phyloP scores from a whole-genome alignment of 2,113 vertebrate species.

The Phycodurus eques region DNA sequence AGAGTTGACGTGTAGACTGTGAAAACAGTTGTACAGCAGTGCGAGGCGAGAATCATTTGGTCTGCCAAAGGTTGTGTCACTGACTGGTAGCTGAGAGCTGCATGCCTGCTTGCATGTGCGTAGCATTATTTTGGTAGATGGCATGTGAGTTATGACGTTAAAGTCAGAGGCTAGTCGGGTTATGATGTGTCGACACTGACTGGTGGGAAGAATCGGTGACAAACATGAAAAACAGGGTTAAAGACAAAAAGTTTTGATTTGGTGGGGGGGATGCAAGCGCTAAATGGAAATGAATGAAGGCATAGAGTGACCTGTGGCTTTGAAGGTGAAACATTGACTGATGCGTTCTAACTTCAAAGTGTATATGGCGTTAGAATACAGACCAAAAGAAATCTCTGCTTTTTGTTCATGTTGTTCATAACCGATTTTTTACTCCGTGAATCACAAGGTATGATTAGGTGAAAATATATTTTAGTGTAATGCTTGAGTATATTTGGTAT shows the following conservation, averaged over 20 bases:
- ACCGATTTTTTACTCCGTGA: no score
- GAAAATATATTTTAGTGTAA: no score
- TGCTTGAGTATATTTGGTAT: no score
- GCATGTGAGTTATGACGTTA: slow-evolving; percentile 3
- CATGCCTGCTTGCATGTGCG: neutral
- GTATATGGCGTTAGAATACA: neutral
- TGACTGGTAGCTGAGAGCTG: slow-evolving; percentile 6
- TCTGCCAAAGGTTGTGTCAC: slow-evolving; percentile 43
- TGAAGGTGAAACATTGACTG: neutral
- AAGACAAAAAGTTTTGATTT: neutral
- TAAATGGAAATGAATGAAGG: slow-evolving; percentile 9
- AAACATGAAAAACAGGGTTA: neutral
- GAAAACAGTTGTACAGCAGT: slow-evolving; percentile 45
- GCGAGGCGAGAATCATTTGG: slow-evolving; percentile 43
- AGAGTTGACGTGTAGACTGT: slow-evolving; percentile 51
- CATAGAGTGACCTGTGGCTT: neutral
- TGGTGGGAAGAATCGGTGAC: neutral
- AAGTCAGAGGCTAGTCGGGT: neutral
- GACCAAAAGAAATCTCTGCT: neutral
- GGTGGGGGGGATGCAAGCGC: neutral
- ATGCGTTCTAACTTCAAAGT: neutral
- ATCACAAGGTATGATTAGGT: no score
- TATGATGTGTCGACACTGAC: neutral
- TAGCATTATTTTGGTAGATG: slow-evolving; percentile 32
- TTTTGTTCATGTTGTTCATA: neutral